Conservation (phyloP, 92 coral and sea anemone genomes). For the Palythoa grandiflora region DNA sequence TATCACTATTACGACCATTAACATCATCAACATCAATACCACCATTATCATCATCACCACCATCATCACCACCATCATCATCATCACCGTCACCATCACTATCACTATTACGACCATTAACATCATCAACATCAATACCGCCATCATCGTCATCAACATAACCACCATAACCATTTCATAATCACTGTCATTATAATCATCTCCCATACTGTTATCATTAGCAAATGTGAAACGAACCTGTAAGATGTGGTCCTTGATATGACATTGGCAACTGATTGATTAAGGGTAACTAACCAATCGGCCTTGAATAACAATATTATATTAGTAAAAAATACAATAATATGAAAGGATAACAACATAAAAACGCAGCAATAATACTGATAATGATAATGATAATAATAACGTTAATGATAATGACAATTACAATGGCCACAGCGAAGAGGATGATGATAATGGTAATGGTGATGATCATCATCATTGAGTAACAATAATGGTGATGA, state of each 20-base stretch:
- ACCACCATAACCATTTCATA: no score
- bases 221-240: constrained; percentile 54
- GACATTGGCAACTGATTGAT: constrained; percentile 90
- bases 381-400: not conserved
- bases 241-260: constrained; percentile 91
- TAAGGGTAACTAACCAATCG: constrained; percentile 90
- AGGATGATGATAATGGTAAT: not conserved
- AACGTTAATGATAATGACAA: not conserved
- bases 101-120: no score
- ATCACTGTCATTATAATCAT: no score
- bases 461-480: not conserved
- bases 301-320: constrained; percentile 61
- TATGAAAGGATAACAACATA: no score
- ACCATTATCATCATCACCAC: no score
- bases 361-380: no score
- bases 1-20: no score
- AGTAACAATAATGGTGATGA: not conserved
- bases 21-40: no score
- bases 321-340: not conserved
- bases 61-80: no score
- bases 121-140: no score
- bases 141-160: no score
- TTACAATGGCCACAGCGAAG: not conserved
- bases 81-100: no score
- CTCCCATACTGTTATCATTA: not conserved